phyloP scores from a whole-genome alignment of 2,888 invertebrate genomes.

The Scaptomyza reducta region DNA sequence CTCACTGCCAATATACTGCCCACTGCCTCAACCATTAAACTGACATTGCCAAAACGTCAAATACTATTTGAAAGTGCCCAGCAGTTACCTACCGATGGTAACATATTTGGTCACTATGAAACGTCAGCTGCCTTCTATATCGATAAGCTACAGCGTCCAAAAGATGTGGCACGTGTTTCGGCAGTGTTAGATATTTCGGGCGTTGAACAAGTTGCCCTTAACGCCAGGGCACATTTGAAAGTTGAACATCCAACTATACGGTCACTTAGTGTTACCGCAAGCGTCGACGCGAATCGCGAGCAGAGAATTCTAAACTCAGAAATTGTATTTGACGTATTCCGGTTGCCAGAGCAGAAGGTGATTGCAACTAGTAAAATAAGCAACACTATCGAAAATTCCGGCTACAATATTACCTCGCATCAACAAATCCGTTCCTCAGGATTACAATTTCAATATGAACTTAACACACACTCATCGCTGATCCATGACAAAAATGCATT shows the following conservation, averaged over 20 bases:
- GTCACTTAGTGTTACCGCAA: slow-evolving; percentile 84
- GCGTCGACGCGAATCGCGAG: slow-evolving; percentile 83
- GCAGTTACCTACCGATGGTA: slow-evolving; percentile 84
- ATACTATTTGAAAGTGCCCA: slow-evolving; percentile 87
- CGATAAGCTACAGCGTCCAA: slow-evolving; percentile 89
- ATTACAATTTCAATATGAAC: slow-evolving; percentile 74
- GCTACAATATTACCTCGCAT: slow-evolving; percentile 83
- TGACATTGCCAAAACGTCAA: slow-evolving; percentile 89
- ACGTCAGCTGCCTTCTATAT: slow-evolving; percentile 88
- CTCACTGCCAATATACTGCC: slow-evolving; percentile 88
- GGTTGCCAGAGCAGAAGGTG: slow-evolving; percentile 86
- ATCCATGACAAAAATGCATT: slow-evolving; percentile 74
- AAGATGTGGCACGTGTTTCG: slow-evolving; percentile 87
- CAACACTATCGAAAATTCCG: slow-evolving; percentile 61
- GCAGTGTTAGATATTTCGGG: slow-evolving; percentile 86
- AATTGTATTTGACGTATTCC: slow-evolving; percentile 87
- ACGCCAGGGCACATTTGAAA: slow-evolving; percentile 86
- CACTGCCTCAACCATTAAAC: slow-evolving; percentile 86
- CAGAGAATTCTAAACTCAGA: slow-evolving; percentile 78
- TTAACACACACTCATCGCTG: slow-evolving; percentile 74
- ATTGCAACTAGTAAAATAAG: slow-evolving; percentile 54
- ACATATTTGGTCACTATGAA: slow-evolving; percentile 86
- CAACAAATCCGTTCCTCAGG: slow-evolving; percentile 85
- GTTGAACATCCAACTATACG: slow-evolving; percentile 88
- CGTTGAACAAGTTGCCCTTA: slow-evolving; percentile 84